phyloP scores from a whole-genome alignment of 2,888 invertebrate species.

The Theristus sp. region DNA sequence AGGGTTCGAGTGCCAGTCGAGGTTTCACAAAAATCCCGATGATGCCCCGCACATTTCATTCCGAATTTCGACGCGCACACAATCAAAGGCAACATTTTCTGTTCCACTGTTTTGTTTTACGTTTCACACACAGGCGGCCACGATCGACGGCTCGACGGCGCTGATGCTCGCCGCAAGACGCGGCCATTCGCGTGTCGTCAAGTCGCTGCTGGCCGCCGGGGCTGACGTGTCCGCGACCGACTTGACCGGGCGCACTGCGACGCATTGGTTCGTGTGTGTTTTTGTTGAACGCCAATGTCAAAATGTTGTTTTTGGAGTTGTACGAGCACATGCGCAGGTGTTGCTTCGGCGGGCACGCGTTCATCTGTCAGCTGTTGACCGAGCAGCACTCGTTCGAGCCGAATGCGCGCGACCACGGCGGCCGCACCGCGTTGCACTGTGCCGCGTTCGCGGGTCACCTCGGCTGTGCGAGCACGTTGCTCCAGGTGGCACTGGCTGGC shows the following conservation, averaged over 20 bases:
- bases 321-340: constrained; percentile 3
- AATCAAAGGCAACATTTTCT: too few species aligned
- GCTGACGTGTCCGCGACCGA: neutral
- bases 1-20: too few species aligned
- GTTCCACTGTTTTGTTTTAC: too few species aligned
- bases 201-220: constrained; percentile 1
- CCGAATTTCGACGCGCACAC: too few species aligned
- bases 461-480: constrained; percentile 5
- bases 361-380: constrained; percentile 3
- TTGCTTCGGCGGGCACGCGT: constrained; percentile 5
- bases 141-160: neutral
- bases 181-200: constrained; percentile 2
- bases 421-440: constrained; percentile 5
- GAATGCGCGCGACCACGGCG: constrained; percentile 2
- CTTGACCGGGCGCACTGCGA: constrained; percentile 1
- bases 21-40: too few species aligned
- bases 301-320: too few species aligned
- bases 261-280: neutral
- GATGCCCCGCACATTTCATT: too few species aligned
- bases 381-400: constrained; percentile 4
- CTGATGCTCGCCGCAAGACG: constrained; percentile 1
- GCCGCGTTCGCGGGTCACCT: constrained; percentile 6
- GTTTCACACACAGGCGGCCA: neutral
- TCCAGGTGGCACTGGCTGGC: neutral
- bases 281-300: too few species aligned